Base-by-base conservation (phyloP, 2,113 vertebrate genomes). In the Myodes glareolus region DNA sequence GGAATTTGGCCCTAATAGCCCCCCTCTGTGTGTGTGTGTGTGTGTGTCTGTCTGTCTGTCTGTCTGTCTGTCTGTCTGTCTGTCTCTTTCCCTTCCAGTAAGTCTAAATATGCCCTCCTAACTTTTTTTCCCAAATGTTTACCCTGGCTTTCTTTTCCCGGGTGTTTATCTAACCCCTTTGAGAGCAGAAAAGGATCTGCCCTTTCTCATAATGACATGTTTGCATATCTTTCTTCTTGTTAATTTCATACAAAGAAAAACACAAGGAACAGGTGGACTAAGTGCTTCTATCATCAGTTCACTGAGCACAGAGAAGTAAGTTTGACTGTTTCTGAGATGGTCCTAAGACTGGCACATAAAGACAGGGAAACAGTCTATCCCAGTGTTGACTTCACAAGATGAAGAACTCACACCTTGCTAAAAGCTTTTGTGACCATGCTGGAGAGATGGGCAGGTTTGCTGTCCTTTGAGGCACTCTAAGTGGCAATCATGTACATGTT, bases 221-320 rank as follows among this genome's bases (percentile, higher is more conserved):
- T 94, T 73, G 5, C 17, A 42, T 12, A 92, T 21, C 45, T 81
- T 65, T 63, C 55, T 50, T 90, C 78, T 80, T 75, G 73, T 14
- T 42, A 36, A 42, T 65, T 92, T 91, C 88, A 77, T 67, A 82
- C 81, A 88, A 94, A 70, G 27, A 97, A 95, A 25, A 94, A 36
- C 50, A 77, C 4, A 73, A 67, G 45, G 5, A 52, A 76, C 86
- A 25, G 65, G 11, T 72, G 6, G 94, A 78, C 80, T 36, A 58
- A 45, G n/a, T 70, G n/a, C 52, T 91, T 93, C 73, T 58, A 2
- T 85, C 73, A 2, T 85, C 73, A 85, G 50, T 73, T 39, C 7
- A 25, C 23, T 14, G 29, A 65, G 14, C 1, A 42, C 80, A 36
- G 17, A 92, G 52, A 76, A 68, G 13, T 17, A 52, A 5, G 17